These are phyloP conservation scores for Drosophila monieri DNA, from an alignment of 2,888 invertebrate species.

Conservation along the genomic window DNA sequence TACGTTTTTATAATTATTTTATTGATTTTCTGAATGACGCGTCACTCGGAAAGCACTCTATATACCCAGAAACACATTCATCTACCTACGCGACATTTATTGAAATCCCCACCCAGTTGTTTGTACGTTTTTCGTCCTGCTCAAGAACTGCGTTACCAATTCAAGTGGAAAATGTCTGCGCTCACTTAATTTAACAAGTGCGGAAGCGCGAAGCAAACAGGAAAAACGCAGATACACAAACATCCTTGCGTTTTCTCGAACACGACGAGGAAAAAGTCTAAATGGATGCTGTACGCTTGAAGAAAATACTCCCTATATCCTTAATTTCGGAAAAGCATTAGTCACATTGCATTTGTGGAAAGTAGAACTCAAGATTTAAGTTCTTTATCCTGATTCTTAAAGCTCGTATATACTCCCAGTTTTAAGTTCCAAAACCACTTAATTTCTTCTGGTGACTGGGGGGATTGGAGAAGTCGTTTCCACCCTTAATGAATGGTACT, in stretches of 20 bases:
- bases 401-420: neutral
- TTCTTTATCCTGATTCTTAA: neutral
- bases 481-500: conserved; percentile 11
- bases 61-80: conserved; percentile 23
- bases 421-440: neutral
- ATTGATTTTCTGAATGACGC: conserved; percentile 33
- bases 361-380: too few relatives aligned
- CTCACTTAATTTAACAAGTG: conserved; percentile 58
- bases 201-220: conserved; percentile 38
- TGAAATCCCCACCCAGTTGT: conserved; percentile 34
- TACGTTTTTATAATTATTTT: conserved; percentile 22
- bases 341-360: too few relatives aligned
- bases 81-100: conserved; percentile 36
- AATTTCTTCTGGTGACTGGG: neutral
- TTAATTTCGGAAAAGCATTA: neutral
- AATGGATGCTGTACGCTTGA: conserved; percentile 1
- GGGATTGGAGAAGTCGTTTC: neutral
- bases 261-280: neutral
- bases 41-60: conserved; percentile 7
- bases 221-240: conserved; percentile 26
- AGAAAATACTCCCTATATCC: neutral
- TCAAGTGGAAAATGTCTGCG: conserved; percentile 57
- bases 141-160: conserved; percentile 65
- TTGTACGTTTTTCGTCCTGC: conserved; percentile 8
- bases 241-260: neutral